These are phyloP conservation scores for Sparidentex hasta DNA, from an alignment of 2,797 vertebrate genomes.

Conservation along the genomic window DNA sequence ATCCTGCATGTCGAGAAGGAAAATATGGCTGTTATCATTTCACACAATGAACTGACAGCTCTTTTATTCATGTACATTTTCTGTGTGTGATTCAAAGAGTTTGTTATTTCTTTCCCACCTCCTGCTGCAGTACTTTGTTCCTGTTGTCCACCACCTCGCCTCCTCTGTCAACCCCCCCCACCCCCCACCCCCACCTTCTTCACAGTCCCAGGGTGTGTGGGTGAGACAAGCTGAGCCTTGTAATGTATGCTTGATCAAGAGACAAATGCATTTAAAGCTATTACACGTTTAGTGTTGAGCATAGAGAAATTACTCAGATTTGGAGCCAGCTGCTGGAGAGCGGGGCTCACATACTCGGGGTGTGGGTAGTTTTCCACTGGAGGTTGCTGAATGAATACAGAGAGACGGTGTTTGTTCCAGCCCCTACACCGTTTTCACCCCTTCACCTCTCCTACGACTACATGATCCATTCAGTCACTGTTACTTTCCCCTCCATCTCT, in stretches of 20 bases:
- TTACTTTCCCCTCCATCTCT: constrained; percentile 9
- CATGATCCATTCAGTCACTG: constrained; percentile 1
- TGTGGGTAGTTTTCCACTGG: constrained; percentile 76
- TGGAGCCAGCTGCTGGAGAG: constrained; percentile 3
- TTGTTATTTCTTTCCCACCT: constrained; percentile 49
- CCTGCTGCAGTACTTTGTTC: constrained; percentile 52
- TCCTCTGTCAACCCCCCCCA: constrained; percentile 3
- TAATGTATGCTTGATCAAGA: constrained; percentile 21
- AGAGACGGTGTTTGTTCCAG: constrained; percentile 45
- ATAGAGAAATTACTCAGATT: constrained; percentile 18
- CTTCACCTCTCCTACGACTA: constrained; percentile 30
- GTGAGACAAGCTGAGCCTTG: constrained; percentile 48
- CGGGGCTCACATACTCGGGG: constrained; percentile 30
- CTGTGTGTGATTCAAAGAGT: constrained; percentile 32
- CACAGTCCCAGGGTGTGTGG: constrained; percentile 32
- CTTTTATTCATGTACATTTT: constrained; percentile 28
- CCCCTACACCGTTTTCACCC: constrained; percentile 41
- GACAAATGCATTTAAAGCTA: constrained; percentile 13
- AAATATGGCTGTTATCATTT: constrained; percentile 3
- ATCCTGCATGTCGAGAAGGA: constrained; percentile 21
- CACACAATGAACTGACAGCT: not conserved
- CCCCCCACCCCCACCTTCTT: not conserved
- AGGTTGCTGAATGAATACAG: constrained; percentile 60
- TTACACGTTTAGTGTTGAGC: not conserved
- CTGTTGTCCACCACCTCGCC: constrained; percentile 20